Percentiles rank a stretch among this genome's conserved stretches.
Evolutionary conservation across 2,797 vertebrate species (phyloP).

Genomic region (Pangasius djambal): DNA sequence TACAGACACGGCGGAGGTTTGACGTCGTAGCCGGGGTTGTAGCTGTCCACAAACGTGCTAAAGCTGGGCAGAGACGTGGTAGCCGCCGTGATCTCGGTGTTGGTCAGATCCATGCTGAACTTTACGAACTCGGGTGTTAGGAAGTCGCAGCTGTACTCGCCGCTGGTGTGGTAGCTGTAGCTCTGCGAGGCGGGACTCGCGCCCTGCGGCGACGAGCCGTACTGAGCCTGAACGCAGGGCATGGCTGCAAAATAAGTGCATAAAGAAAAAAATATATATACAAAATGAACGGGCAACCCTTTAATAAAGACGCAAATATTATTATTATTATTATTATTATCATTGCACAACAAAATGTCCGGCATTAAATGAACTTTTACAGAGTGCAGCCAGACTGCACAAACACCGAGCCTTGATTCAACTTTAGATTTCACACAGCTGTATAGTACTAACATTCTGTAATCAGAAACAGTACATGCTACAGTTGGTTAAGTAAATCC

Average conservation of each 20-base stretch:
- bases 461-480: neutral
- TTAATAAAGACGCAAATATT: neutral
- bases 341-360: neutral
- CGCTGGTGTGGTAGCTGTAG: conserved; percentile 93
- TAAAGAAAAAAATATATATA: neutral
- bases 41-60: conserved; percentile 83
- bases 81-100: conserved; percentile 91
- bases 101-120: conserved; percentile 99
- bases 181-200: conserved; percentile 94
- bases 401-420: neutral
- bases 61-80: conserved; percentile 83
- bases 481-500: neutral
- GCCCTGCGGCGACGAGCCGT: conserved; percentile 95
- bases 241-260: conserved; percentile 77
- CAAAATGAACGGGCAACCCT: neutral
- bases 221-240: conserved; percentile 98
- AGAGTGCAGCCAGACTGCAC: neutral
- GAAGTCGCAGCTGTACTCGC: conserved; percentile 95
- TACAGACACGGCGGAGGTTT: conserved; percentile 96
- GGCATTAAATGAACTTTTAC: neutral
- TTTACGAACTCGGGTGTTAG: conserved; percentile 98
- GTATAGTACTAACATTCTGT: neutral
- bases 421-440: neutral
- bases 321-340: neutral
- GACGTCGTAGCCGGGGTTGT: conserved; percentile 86